Evolutionary conservation across 2,888 invertebrate genomes (phyloP).

Genomic region (Epistrophe eligans): DNA sequence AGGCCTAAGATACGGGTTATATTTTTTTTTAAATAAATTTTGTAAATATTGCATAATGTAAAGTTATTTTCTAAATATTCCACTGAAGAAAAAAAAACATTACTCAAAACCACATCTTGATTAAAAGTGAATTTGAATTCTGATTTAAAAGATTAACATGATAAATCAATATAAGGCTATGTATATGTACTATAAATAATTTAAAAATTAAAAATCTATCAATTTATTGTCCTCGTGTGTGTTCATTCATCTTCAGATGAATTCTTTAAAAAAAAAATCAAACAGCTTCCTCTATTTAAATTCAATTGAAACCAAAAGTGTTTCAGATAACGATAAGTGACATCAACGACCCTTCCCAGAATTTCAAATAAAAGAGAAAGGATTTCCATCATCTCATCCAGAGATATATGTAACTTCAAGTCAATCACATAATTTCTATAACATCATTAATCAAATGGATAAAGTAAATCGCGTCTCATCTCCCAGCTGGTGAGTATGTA

Average conservation of each 20-base stretch:
- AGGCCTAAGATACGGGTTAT: too few relatives aligned
- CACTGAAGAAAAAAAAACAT: not conserved
- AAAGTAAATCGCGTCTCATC: conserved; percentile 3
- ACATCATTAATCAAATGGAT: conserved; percentile 64
- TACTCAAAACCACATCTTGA: too few relatives aligned
- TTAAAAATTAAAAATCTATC: not conserved
- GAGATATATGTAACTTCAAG: conserved; percentile 17
- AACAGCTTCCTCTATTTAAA: not conserved
- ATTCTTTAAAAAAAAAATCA: not conserved
- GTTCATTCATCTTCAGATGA: not conserved
- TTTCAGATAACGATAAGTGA: conserved; percentile 23
- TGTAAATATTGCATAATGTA: too few relatives aligned
- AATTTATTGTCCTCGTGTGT: not conserved
- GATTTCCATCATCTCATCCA: conserved; percentile 31
- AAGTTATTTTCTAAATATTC: too few relatives aligned
- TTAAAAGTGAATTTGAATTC: not conserved
- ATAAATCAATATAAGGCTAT: not conserved
- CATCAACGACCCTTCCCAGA: conserved; percentile 24
- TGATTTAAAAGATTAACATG: not conserved
- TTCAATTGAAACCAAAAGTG: conserved; percentile 36
- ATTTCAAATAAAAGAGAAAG: conserved; percentile 43
- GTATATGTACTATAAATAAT: not conserved
- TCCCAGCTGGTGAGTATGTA: not conserved
- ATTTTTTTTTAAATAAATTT: too few relatives aligned
- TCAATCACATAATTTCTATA: conserved; percentile 48